These are phyloP conservation scores for Eutolmus rufibarbis DNA, from an alignment of 2,888 invertebrate genomes.

Conservation along the genomic window DNA sequence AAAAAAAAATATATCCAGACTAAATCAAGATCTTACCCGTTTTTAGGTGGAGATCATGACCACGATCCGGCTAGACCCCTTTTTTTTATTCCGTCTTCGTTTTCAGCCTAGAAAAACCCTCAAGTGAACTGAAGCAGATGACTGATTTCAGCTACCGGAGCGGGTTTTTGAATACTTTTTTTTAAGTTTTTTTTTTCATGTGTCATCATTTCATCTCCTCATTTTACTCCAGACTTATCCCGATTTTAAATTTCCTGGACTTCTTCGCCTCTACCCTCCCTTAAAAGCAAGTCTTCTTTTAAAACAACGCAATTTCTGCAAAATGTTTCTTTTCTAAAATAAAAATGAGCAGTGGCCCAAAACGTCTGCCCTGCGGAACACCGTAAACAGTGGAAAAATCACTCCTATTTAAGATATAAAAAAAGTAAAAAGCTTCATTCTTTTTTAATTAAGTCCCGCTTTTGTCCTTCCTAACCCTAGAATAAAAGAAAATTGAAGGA, in stretches of 20 bases:
- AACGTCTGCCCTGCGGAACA: neutral
- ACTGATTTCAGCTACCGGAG: constrained; percentile 34
- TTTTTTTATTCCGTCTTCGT: neutral
- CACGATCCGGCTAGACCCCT: neutral
- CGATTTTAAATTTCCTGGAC: neutral
- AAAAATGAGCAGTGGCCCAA: neutral
- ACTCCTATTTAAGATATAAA: too few relatives aligned
- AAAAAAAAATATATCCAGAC: neutral
- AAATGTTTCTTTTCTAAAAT: too few relatives aligned
- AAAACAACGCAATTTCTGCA: too few relatives aligned
- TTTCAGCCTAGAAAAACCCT: neutral
- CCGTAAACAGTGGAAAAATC: too few relatives aligned
- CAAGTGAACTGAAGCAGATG: constrained; percentile 13
- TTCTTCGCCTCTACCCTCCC: too few relatives aligned
- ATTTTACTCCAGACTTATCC: neutral
- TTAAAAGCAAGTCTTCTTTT: too few relatives aligned
- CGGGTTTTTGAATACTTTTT: neutral
- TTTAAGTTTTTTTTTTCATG: neutral
- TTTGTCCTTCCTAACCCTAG: neutral
- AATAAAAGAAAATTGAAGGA: neutral
- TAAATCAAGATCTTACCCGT: neutral
- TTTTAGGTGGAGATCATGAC: neutral
- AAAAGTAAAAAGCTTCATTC: neutral
- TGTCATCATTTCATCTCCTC: neutral
- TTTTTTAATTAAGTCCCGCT: neutral